Evolutionary conservation across 2,888 invertebrate species (phyloP).

Genomic region (Diaperis boleti): DNA sequence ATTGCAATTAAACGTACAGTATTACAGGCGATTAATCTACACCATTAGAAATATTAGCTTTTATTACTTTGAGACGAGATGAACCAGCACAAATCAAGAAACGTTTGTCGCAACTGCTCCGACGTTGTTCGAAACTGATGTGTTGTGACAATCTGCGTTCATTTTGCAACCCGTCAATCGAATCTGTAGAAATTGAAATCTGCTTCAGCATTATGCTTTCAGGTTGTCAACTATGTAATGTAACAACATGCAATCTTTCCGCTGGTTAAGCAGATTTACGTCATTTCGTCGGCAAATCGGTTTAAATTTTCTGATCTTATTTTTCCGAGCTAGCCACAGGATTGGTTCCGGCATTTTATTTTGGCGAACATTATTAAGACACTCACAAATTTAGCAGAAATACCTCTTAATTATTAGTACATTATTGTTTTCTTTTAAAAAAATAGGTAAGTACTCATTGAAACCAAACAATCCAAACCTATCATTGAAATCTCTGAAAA

Average conservation of each 20-base stretch:
- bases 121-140: constrained; percentile 1
- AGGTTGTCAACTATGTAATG: constrained; percentile 6
- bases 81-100: not conserved
- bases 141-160: not conserved
- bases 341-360: constrained; percentile 8
- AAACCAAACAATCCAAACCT: no score
- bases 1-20: constrained; percentile 16
- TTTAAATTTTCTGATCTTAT: constrained; percentile 3
- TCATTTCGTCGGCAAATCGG: constrained; percentile 6
- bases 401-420: no score
- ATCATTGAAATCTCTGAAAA: no score
- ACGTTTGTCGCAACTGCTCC: not conserved
- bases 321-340: not conserved
- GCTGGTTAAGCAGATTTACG: constrained; percentile 16
- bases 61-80: not conserved
- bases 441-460: no score
- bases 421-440: no score
- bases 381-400: no score
- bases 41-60: not conserved
- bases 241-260: constrained; percentile 13
- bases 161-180: constrained; percentile 4
- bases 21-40: not conserved
- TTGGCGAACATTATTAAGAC: no score
- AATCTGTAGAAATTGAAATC: constrained; percentile 7
- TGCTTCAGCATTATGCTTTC: constrained; percentile 1